Evolutionary conservation across 1,140 invertebrate genomes (phyloP).

Genomic region (Lordiphosa stackelbergi): DNA sequence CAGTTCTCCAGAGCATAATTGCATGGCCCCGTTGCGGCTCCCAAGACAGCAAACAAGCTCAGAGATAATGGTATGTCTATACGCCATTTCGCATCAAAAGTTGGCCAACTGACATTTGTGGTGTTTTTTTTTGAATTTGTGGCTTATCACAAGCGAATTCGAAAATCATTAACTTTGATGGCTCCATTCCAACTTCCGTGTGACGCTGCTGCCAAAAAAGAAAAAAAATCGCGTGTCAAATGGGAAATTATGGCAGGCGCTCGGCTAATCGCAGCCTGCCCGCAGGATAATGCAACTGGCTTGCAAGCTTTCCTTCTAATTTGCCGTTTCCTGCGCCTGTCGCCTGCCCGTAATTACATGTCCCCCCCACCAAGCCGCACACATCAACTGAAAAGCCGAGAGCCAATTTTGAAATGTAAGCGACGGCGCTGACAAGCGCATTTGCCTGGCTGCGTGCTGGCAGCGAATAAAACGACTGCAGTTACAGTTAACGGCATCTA

Average conservation of each 20-base stretch:
- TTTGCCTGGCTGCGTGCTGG: constrained; percentile 59
- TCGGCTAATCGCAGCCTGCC: constrained; percentile 39
- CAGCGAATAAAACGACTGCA: constrained; percentile 61
- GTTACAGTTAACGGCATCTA: constrained; percentile 71
- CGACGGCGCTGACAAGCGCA: constrained; percentile 41
- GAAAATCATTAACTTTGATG: constrained; percentile 67
- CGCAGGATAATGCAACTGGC: constrained; percentile 61
- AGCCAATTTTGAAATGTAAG: constrained; percentile 47
- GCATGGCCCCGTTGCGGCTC: constrained; percentile 36
- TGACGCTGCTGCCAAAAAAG: not conserved
- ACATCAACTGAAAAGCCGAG: constrained; percentile 30
- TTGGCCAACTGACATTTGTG: constrained; percentile 26
- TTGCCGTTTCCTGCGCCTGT: constrained; percentile 62
- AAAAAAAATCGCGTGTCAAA: constrained; percentile 46
- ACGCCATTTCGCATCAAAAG: not conserved
- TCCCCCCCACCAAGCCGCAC: not conserved
- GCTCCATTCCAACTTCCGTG: constrained; percentile 44
- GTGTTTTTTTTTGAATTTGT: constrained; percentile 22
- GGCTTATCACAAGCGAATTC: constrained; percentile 50
- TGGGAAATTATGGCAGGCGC: constrained; percentile 43
- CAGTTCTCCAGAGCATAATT: constrained; percentile 24
- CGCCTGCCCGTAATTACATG: constrained; percentile 49
- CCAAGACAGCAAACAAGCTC: constrained; percentile 12
- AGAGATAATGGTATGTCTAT: constrained; percentile 31
- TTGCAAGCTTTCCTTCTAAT: constrained; percentile 44